Percentiles rank a stretch among this genome's conserved stretches.
Evolutionary conservation across 2,888 invertebrate species (phyloP).

Genomic region (Drosophila stalkeri): DNA sequence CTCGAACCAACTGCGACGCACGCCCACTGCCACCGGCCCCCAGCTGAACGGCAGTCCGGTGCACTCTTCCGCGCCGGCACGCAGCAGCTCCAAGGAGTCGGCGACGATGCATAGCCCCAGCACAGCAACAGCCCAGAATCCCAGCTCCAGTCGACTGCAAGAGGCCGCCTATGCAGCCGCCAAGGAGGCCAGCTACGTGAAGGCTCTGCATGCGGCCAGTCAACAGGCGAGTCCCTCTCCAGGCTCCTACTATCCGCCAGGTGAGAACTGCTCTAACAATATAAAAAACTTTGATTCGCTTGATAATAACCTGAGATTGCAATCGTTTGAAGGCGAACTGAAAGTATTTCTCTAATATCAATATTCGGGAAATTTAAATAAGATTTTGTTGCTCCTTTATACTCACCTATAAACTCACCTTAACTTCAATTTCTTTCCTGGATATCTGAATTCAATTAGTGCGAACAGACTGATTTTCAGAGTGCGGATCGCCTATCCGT

Average conservation of each 20-base stretch:
- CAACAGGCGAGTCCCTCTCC: conserved; percentile 67
- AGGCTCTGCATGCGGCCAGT: conserved; percentile 83
- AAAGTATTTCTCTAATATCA: too few relatives aligned
- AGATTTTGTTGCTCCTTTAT: too few relatives aligned
- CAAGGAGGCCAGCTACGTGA: conserved; percentile 84
- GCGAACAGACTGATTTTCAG: too few relatives aligned
- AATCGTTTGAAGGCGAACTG: too few relatives aligned
- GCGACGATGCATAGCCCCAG: conserved; percentile 73
- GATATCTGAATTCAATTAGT: too few relatives aligned
- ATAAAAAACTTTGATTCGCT: too few relatives aligned
- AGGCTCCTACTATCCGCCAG: conserved; percentile 86
- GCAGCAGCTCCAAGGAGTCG: conserved; percentile 83
- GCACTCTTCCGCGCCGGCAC: conserved; percentile 59
- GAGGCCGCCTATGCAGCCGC: conserved; percentile 77
- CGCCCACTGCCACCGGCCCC: conserved; percentile 35
- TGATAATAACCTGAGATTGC: too few relatives aligned
- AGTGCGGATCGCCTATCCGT: too few relatives aligned
- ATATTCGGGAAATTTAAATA: too few relatives aligned
- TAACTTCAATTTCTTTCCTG: too few relatives aligned
- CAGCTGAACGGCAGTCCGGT: conserved; percentile 74
- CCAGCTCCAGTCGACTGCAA: conserved; percentile 74
- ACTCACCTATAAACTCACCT: too few relatives aligned
- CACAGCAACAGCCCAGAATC: conserved; percentile 48
- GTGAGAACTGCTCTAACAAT: conserved; percentile 30
- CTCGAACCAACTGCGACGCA: conserved; percentile 45